phyloP scores from a whole-genome alignment of 2,888 invertebrate species.

The Ommatoiulus sabulosus region DNA sequence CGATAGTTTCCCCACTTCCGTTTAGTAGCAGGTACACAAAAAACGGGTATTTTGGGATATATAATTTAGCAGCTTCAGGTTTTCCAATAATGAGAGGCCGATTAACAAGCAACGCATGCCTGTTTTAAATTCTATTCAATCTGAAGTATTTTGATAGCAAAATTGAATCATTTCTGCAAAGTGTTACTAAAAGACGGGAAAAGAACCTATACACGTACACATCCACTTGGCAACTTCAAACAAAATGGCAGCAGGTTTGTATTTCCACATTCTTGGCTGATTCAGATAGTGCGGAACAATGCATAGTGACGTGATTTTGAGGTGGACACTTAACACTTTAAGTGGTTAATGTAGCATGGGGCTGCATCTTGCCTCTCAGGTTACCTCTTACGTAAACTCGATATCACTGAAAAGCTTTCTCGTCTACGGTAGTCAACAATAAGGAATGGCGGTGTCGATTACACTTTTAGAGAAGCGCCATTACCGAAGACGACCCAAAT shows the following conservation, averaged over 20 bases:
- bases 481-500: background rate
- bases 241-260: constrained; percentile 31
- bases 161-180: constrained; percentile 5
- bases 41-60: too few species aligned
- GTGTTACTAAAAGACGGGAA: background rate
- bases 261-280: background rate
- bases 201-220: background rate
- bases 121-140: background rate
- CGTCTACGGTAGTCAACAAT: constrained; percentile 30
- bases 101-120: background rate
- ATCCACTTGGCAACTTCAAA: background rate
- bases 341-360: constrained; percentile 36
- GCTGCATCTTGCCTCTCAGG: constrained; percentile 25
- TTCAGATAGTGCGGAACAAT: background rate
- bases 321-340: constrained; percentile 43
- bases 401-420: constrained; percentile 29
- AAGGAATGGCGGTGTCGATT: constrained; percentile 14
- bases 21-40: too few species aligned
- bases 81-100: background rate
- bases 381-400: background rate
- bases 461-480: constrained; percentile 31
- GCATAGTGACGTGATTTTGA: constrained; percentile 36
- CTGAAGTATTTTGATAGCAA: background rate
- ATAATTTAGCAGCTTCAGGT: too few species aligned
- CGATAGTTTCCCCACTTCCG: too few species aligned